Conservation (phyloP, 2,797 vertebrate genomes). For the Spatula clypeata region DNA sequence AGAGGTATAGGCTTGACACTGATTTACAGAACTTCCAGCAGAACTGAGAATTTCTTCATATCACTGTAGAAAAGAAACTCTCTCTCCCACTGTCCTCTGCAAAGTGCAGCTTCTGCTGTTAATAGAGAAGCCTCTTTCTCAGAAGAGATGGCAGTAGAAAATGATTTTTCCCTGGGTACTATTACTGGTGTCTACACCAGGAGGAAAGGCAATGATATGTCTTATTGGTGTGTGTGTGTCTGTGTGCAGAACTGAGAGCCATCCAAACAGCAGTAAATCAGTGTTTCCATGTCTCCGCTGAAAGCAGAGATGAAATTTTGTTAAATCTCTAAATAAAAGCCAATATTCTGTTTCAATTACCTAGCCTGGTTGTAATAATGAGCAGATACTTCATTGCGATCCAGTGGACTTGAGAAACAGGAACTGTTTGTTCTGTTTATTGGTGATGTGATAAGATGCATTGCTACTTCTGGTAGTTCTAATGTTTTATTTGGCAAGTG, state of each 20-base stretch:
- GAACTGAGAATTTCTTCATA: not conserved
- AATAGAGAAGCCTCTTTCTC: not conserved
- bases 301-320: not conserved
- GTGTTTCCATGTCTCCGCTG: not conserved
- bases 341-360: not conserved
- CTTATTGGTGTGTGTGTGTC: not conserved
- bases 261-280: rapidly evolving
- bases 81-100: not conserved
- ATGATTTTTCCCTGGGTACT: not conserved
- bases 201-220: not conserved
- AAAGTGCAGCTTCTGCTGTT: not conserved
- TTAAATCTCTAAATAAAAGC: not conserved
- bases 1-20: not conserved
- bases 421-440: not conserved
- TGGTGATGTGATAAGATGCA: not conserved
- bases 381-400: not conserved
- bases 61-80: not conserved
- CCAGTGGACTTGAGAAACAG: not conserved
- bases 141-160: not conserved
- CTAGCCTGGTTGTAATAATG: not conserved
- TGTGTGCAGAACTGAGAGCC: not conserved
- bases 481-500: not conserved
- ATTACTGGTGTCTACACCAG: not conserved
- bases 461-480: not conserved
- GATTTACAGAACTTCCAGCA: not conserved